Conservation (phyloP, 2,797 vertebrate genomes). For the Hirundo rustica region DNA sequence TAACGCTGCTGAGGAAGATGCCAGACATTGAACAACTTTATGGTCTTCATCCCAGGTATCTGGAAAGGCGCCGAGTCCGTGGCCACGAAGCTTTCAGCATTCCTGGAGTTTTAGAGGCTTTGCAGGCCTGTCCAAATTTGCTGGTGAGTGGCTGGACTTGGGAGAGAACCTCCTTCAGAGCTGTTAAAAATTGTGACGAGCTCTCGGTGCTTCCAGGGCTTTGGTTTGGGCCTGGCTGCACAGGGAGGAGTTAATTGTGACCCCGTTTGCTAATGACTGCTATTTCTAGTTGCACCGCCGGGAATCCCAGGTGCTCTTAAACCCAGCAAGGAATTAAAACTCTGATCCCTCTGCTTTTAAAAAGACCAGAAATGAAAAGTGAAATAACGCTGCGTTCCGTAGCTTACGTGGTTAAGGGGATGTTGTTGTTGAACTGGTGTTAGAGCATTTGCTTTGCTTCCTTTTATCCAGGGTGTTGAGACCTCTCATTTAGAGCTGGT, state of each 20-base stretch:
- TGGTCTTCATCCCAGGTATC: slow-evolving; percentile 94
- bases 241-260: neutral
- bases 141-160: slow-evolving; percentile 79
- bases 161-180: neutral
- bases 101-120: slow-evolving; percentile 94
- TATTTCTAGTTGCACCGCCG: neutral
- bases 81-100: slow-evolving; percentile 98
- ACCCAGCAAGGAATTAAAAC: neutral
- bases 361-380: neutral
- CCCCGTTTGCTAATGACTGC: neutral
- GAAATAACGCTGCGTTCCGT: neutral
- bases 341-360: neutral
- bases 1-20: slow-evolving; percentile 96
- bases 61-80: slow-evolving; percentile 93
- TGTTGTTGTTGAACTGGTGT: slow-evolving; percentile 12
- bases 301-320: neutral
- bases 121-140: slow-evolving; percentile 94
- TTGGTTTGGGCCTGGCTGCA: neutral
- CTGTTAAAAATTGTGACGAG: neutral
- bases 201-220: neutral
- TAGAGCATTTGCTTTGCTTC: slow-evolving; percentile 53
- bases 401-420: neutral
- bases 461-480: slow-evolving; percentile 90
- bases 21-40: slow-evolving; percentile 97
- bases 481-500: slow-evolving; percentile 98